Conservation (phyloP, 2,797 vertebrate species). For the Choloepus didactylus region DNA sequence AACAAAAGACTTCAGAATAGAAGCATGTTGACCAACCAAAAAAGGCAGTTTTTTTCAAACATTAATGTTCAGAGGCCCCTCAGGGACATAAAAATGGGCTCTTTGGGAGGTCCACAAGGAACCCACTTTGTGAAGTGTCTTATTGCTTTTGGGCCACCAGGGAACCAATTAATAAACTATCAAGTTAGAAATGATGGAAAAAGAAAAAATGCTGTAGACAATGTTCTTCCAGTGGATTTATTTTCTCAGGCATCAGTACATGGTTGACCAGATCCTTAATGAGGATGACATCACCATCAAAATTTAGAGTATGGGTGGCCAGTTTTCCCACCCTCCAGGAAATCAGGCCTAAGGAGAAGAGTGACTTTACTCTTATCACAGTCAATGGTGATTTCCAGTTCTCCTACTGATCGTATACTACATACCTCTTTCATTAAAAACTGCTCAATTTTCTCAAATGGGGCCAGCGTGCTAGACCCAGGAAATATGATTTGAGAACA, state of each 20-base stretch:
- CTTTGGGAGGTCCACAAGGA: not conserved
- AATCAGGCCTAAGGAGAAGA: not conserved
- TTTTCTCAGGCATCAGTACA: not conserved
- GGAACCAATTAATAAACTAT: not conserved
- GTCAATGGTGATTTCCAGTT: not conserved
- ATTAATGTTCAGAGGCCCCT: not conserved
- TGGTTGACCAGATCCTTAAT: not conserved
- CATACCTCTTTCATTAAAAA: not conserved
- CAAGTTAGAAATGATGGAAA: not conserved
- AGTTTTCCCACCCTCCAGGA: not conserved
- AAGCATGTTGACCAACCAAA: not conserved
- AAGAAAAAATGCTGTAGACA: not conserved
- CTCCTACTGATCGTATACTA: not conserved
- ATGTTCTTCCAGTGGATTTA: not conserved
- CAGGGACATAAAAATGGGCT: not conserved
- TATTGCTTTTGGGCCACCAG: not conserved
- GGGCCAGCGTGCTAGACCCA: not conserved
- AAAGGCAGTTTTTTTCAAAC: not conserved
- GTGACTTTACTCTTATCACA: not conserved
- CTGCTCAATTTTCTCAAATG: not conserved
- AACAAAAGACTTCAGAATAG: not conserved
- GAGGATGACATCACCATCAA: not conserved
- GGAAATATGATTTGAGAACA: constrained; percentile 6
- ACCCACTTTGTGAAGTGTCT: not conserved
- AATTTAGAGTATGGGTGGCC: not conserved